Evolutionary conservation across 2,797 vertebrate genomes (phyloP).

Genomic region (Anguilla obscura): DNA sequence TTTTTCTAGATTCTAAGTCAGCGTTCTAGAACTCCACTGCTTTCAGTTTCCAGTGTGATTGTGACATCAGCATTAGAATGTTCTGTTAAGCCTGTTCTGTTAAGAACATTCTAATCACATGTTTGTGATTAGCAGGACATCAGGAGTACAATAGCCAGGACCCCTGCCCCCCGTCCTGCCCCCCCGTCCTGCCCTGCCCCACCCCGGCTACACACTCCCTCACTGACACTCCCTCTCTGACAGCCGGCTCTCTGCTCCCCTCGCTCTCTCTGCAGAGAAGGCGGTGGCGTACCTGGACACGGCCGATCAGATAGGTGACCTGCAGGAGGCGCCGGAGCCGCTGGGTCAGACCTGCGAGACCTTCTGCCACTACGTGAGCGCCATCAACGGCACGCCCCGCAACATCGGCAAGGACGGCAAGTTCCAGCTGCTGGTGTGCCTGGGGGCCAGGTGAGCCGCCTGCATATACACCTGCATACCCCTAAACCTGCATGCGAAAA

Average conservation of each 20-base stretch:
- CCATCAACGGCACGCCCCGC: slow-evolving; percentile 86
- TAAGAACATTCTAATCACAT: too few species aligned
- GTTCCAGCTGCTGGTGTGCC: slow-evolving; percentile 93
- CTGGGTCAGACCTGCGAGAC: slow-evolving; percentile 78
- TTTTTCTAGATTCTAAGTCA: too few species aligned
- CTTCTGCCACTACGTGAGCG: slow-evolving; percentile 88
- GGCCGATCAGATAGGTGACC: slow-evolving; percentile 84
- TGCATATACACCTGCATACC: not conserved
- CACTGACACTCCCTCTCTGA: not conserved
- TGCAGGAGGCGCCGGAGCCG: slow-evolving; percentile 75
- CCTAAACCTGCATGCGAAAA: not conserved
- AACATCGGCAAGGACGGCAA: slow-evolving; percentile 97
- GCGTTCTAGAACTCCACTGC: too few species aligned
- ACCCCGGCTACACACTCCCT: not conserved
- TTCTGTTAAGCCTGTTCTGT: too few species aligned
- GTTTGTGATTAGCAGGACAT: too few species aligned
- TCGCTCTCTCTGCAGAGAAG: slow-evolving; percentile 76
- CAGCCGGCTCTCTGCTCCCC: not conserved
- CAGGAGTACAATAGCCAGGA: too few species aligned
- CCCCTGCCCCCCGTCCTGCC: too few species aligned
- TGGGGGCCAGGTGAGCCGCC: slow-evolving; percentile 83
- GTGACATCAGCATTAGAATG: too few species aligned
- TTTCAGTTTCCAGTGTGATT: too few species aligned
- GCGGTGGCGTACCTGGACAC: slow-evolving; percentile 86
- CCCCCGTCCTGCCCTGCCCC: not conserved